phyloP scores from a whole-genome alignment of 2,797 vertebrate species.

The Microctenopoma lineatum region DNA sequence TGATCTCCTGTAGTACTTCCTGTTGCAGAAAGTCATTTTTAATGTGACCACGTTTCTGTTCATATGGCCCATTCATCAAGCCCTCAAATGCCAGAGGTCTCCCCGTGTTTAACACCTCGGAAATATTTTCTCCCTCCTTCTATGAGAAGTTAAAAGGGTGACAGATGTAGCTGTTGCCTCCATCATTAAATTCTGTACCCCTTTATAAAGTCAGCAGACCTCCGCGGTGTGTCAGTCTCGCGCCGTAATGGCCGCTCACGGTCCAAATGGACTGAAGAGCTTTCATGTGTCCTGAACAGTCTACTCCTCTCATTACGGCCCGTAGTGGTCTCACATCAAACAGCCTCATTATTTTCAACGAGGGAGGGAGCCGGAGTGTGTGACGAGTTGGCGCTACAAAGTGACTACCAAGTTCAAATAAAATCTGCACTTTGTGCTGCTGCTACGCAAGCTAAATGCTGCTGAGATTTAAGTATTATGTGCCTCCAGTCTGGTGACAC shows the following conservation, averaged over 20 bases:
- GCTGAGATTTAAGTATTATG: slow-evolving; percentile 43
- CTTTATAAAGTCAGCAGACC: slow-evolving; percentile 67
- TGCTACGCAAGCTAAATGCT: slow-evolving; percentile 56
- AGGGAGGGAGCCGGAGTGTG: slow-evolving; percentile 60
- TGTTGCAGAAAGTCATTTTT: slow-evolving; percentile 30
- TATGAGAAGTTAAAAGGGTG: slow-evolving; percentile 67
- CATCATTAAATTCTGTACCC: slow-evolving; percentile 71
- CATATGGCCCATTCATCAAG: slow-evolving; percentile 40
- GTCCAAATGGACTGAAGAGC: slow-evolving; percentile 80
- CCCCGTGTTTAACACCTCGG: slow-evolving; percentile 58
- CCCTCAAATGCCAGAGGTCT: slow-evolving; percentile 51
- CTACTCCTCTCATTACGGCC: slow-evolving; percentile 76
- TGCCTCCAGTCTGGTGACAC: slow-evolving; percentile 42
- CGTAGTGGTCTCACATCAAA: slow-evolving; percentile 77
- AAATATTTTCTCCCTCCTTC: slow-evolving; percentile 61
- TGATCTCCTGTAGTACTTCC: slow-evolving; percentile 44
- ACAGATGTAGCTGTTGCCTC: slow-evolving; percentile 65
- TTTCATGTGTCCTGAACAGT: slow-evolving; percentile 80
- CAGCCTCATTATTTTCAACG: slow-evolving; percentile 80
- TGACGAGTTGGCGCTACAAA: slow-evolving; percentile 70
- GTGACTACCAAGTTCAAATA: slow-evolving; percentile 77
- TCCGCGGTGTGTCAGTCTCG: slow-evolving; percentile 61
- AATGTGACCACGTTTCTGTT: slow-evolving; percentile 29
- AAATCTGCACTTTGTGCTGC: slow-evolving; percentile 61
- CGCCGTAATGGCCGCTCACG: slow-evolving; percentile 67